phyloP scores from a whole-genome alignment of 2,797 vertebrate species.

The Ctenopoma kingsleyae region DNA sequence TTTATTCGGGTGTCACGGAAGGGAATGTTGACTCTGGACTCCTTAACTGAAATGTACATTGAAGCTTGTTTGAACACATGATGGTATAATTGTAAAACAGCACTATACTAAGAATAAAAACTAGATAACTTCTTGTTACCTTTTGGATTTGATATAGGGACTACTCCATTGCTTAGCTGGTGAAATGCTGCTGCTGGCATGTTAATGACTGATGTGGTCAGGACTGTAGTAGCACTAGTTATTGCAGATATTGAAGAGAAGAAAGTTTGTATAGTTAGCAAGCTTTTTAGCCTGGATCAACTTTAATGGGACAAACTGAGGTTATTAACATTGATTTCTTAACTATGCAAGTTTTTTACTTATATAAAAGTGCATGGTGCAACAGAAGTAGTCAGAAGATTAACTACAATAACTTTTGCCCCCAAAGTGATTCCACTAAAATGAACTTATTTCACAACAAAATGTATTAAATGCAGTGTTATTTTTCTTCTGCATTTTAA shows the following conservation, averaged over 20 bases:
- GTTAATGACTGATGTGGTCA: neutral
- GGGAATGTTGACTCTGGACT: neutral
- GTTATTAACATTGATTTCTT: neutral
- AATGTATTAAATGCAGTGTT: neutral
- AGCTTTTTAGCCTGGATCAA: neutral
- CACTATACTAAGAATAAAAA: neutral
- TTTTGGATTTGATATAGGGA: neutral
- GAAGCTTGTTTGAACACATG: neutral
- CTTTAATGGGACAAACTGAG: no score
- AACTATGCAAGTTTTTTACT: no score
- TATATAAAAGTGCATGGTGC: no score
- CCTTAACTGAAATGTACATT: slow-evolving; percentile 10
- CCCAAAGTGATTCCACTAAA: neutral
- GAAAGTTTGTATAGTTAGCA: neutral
- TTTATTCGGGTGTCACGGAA: slow-evolving; percentile 31
- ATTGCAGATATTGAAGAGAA: no score
- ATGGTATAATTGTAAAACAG: neutral
- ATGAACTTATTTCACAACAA: neutral
- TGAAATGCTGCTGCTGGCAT: neutral
- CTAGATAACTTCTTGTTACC: neutral
- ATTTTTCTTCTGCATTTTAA: slow-evolving; percentile 13
- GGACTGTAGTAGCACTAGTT: neutral
- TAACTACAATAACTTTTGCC: neutral
- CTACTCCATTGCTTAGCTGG: neutral
- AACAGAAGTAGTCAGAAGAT: neutral